Base-by-base conservation (phyloP, 2,113 vertebrate genomes). In the Vombatus ursinus region DNA sequence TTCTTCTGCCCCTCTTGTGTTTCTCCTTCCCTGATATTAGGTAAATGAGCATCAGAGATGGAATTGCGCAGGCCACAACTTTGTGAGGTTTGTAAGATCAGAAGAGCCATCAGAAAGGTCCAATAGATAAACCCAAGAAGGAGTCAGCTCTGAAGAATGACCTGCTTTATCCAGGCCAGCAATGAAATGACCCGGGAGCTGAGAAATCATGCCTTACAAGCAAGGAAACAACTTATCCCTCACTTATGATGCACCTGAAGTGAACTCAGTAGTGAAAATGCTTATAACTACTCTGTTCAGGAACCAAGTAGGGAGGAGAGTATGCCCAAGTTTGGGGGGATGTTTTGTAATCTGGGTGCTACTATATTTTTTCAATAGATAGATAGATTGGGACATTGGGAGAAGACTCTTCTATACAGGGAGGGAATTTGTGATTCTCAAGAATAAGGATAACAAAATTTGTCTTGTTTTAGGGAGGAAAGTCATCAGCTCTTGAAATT, bases 361-460 rank as follows among this genome's bases (percentile, higher is more conserved):
- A 77, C 14, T n/a, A n/a, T 31, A 37, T 37, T 31, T 57, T 53
- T 51, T 51, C 50, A 51, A 10, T 28, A 31, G 3, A 68, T 28
- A 49, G 48, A 49, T 49, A 49, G 48, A 49, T 49, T 49, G 48
- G 48, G 48, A 49, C 16, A 0, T 94, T 93, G 94, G 48, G 95
- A 91, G 92, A 96, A 93, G 51, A 54, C 8, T 52, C 89, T 90
- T 95, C 52, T 93, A 25, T 95, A 93, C 90, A 52, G 52, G 89
- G 6, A 57, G 49, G 51, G 37, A 84, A 95, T 94, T 68, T 91
- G 14, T 91, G 51, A 25, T 90, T 96, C 94, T 94, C 77, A 44
- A 0, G 16, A 47, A 84, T 44, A 22, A 92, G 77, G 50, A 91
- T 92, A 77, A 91, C 77, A 61, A 50, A 77, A 49, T n/a, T 91